Base-by-base conservation (phyloP, 2,797 vertebrate genomes). In the Liasis olivaceus region DNA sequence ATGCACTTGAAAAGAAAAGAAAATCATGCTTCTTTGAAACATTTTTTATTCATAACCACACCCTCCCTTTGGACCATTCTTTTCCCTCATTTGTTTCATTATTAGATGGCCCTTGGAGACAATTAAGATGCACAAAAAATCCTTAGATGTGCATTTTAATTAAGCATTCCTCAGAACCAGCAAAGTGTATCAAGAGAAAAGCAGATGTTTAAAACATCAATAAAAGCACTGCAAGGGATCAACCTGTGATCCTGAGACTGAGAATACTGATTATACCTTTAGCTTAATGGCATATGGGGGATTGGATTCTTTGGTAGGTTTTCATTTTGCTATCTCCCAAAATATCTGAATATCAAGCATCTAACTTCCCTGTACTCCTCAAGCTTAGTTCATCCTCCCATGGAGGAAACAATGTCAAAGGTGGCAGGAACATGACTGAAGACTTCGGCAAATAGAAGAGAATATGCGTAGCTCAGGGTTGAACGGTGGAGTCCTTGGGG, bases 111-210 rank as follows among this genome's bases (percentile, higher is more conserved):
- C 72, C 54, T 93, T 77, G 28, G 81, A 85, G 87, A 60, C 62
- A 90, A 90, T 36, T 94, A 93, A 31, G 56, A 58, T n/a, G 42
- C 22, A 69, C 31, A 94, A 87, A 51, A 92, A 89, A 64, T 64
- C 26, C 36, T 62, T 89, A 60, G 26, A 59, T 87, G 60, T 42
- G 15, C 84, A 85, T 92, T 90, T 93, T 66, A 96, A 93, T 92
- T 85, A 93, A 54, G 87, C 90, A 89, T 91, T 60, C 59, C 85
- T 93, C 88, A 93, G 20, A 28, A 85, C 87, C 60, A 62, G 64
- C 47, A 91, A 95, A 95, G 42, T 90, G 42, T 91, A 93, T 89
- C 60, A 91, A 92, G 63, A 42, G 13, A 20, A 86, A 94, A 93
- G 69, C 87, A 91, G 92, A 93, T 91, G 85, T 93, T 93, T 93